A percentile compares a stretch with the other conserved stretches of the same genome.
Conservation (phyloP, 2,113 vertebrate species). For the Anser cygnoides region DNA sequence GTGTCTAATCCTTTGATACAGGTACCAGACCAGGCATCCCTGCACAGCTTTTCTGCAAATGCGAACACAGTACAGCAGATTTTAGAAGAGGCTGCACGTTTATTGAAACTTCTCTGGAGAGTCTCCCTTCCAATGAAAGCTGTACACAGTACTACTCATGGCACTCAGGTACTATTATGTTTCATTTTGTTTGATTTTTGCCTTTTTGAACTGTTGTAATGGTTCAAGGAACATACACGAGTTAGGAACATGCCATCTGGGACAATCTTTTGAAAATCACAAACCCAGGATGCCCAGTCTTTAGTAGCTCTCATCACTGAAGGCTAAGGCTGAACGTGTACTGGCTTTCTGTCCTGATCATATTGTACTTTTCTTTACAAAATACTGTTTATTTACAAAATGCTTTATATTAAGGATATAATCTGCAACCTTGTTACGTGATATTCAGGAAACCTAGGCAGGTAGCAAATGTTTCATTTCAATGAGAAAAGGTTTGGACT, state of each 20-base stretch:
- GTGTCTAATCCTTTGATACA: neutral
- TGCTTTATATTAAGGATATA: neutral
- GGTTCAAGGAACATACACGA: neutral
- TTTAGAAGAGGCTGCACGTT: conserved; percentile 85
- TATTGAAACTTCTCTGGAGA: conserved; percentile 91
- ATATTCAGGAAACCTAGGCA: neutral
- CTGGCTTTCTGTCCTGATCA: neutral
- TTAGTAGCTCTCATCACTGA: neutral
- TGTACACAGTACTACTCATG: conserved; percentile 30
- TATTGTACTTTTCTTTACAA: neutral
- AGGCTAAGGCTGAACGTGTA: neutral
- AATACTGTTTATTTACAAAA: neutral
- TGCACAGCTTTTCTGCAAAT: conserved; percentile 70
- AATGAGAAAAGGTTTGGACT: neutral
- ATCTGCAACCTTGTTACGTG: neutral
- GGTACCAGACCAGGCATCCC: conserved; percentile 63
- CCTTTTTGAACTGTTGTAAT: neutral
- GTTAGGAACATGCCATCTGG: neutral
- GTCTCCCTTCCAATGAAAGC: conserved; percentile 81
- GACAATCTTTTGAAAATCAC: neutral
- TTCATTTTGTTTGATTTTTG: neutral
- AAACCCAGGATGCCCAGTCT: neutral
- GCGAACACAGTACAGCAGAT: conserved; percentile 81
- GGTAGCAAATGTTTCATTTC: neutral
- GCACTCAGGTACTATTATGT: conserved; percentile 64